Conservation (phyloP, 92 coral and sea anemone species). For the Phymanthus crucifer region DNA sequence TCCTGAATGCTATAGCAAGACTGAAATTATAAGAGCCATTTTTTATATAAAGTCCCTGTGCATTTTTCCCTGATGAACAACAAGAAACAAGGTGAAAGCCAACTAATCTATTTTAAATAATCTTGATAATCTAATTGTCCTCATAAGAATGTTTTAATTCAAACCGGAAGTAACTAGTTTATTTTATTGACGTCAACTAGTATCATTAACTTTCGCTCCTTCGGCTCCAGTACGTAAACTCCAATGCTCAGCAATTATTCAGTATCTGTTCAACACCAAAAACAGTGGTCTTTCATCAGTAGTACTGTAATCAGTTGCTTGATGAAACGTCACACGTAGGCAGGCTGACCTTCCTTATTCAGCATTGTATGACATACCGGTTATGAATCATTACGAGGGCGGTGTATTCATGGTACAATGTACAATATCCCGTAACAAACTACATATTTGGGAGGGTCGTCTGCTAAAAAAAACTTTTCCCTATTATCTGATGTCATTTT, state of each 20-base stretch:
- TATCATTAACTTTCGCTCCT: background rate
- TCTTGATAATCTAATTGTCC: background rate
- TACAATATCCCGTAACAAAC: background rate
- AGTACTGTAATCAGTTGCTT: no score
- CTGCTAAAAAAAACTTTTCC: background rate
- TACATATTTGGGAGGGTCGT: background rate
- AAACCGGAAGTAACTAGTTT: constrained; percentile 2
- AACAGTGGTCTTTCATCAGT: background rate
- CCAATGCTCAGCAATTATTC: background rate
- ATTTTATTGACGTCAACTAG: background rate
- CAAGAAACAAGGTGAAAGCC: background rate
- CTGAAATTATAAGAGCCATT: background rate
- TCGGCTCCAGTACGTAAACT: no score
- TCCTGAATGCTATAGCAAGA: background rate
- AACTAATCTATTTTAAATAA: background rate
- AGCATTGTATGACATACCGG: background rate
- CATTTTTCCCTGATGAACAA: background rate
- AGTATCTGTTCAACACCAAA: background rate
- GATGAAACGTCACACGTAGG: no score
- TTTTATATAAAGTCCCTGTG: background rate
- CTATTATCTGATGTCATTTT: background rate
- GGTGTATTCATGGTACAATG: background rate
- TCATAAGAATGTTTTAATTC: background rate
- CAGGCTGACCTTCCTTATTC: background rate
- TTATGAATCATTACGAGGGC: background rate